Evolutionary conservation across 2,113 vertebrate genomes (phyloP).

Genomic region (Bos indicus): DNA sequence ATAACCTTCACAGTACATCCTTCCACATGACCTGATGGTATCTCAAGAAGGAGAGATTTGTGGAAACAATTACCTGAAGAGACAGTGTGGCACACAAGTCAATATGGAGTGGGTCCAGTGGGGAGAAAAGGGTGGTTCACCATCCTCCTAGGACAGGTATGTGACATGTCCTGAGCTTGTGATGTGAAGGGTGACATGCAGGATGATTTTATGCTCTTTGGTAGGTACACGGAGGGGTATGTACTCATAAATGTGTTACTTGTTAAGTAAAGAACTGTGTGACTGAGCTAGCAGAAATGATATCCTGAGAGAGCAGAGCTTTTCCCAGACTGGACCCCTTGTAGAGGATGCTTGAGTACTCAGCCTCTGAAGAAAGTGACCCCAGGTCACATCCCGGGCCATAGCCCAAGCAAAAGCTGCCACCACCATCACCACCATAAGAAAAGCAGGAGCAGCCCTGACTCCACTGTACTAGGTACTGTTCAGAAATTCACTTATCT

Average conservation of each 20-base stretch:
- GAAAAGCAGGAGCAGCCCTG: not conserved
- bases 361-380: not conserved
- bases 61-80: not conserved
- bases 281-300: not conserved
- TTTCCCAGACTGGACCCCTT: not conserved
- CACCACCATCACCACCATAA: not conserved
- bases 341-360: fast-evolving
- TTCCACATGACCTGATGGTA: not conserved
- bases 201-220: too few relatives aligned
- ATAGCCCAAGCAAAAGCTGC: not conserved
- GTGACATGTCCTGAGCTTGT: not conserved
- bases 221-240: not conserved
- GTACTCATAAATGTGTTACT: not conserved
- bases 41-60: not conserved
- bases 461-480: not conserved
- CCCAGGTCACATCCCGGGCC: not conserved
- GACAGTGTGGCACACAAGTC: not conserved
- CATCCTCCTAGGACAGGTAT: not conserved
- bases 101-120: fast-evolving
- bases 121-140: too few relatives aligned
- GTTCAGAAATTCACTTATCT: not conserved
- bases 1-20: fast-evolving
- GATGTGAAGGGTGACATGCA: not conserved
- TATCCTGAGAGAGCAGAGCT: not conserved
- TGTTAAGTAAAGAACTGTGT: too few relatives aligned